Evolutionary conservation across 35 echinoderm and acorn worm genomes (phyloP), one percentile per base, ranked within the genome.

Genomic region (Apostichopus japonicus): DNA sequence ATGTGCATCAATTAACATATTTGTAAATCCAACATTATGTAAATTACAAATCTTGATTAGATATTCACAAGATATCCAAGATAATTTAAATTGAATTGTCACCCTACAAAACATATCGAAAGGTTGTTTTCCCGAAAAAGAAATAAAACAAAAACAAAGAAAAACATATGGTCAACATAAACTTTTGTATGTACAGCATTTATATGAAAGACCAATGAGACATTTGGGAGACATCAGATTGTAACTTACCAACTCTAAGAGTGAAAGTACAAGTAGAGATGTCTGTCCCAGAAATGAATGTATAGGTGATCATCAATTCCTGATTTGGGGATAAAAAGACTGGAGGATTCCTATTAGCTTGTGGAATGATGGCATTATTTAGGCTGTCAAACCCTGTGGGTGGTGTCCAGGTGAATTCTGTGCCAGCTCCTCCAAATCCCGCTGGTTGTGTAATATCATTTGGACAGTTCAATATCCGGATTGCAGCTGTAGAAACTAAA

Each of bases 341-440:
- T 10, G 86, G 86, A 19, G 86, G 86, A 89, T 15, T 15, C 23
- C 59, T 27, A 54, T 89, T 89, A 2, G 72, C 86, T 72, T 59
- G 56, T 8, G 86, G 86, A 10, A 89, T 4, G 63, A 89, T 89
- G 63, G 11, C 24, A 53, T 89, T 89, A 54, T 72, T 72, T 6
- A 73, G 25, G 0, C 22, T 73, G 33, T 89, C 86, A 23, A 25
- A 17, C 24, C 86, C 86, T 27, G 62, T 89, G 1, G 86, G 86
- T 73, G 86, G 61, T 15, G 22, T 72, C 86, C 86, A 89, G 61
- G 10, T 89, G 14, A 89, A 89, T 73, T 73, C 67, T 72, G 86
- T 54, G 1, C 6, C 8, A 59, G 13, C 44, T 65, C 86, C 86
- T 44, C 63, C 86, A 67, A 21, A 16, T 53, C 33, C n/a, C 22